Percentiles rank a stretch among this genome's conserved stretches.
These are phyloP conservation scores for Fragum whitleyi DNA, from an alignment of 2,888 invertebrate species.

Conservation along the genomic window DNA sequence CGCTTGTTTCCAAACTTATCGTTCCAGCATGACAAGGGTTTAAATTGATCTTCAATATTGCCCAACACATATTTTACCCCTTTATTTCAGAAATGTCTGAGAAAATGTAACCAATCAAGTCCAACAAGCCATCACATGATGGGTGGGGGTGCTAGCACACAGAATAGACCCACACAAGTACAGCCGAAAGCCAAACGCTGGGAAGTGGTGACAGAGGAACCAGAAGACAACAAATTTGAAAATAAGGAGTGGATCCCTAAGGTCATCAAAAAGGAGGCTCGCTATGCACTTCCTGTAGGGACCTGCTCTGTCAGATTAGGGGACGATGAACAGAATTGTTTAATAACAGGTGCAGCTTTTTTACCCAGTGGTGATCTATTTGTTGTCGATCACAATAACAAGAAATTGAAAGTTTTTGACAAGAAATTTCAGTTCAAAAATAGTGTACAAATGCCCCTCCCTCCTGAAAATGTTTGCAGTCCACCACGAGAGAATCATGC, in stretches of 20 bases:
- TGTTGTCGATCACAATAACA: slow-evolving; percentile 54
- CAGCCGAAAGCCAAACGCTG: slow-evolving; percentile 12
- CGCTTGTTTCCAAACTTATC: no score
- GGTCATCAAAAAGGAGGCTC: slow-evolving; percentile 37
- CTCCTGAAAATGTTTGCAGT: slow-evolving; percentile 39
- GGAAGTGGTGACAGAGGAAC: slow-evolving; percentile 36
- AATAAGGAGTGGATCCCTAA: slow-evolving; percentile 58
- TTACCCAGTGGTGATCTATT: slow-evolving; percentile 58
- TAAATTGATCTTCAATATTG: no score
- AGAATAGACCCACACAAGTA: slow-evolving; percentile 15
- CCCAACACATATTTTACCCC: no score
- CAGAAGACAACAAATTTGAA: slow-evolving; percentile 39
- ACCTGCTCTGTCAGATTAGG: slow-evolving; percentile 43
- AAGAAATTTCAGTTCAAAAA: slow-evolving; percentile 43
- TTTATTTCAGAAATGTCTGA: no score
- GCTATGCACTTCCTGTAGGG: slow-evolving; percentile 51
- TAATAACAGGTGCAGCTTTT: slow-evolving; percentile 54
- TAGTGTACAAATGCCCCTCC: slow-evolving; percentile 50
- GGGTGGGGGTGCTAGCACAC: background rate
- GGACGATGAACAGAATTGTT: slow-evolving; percentile 56
- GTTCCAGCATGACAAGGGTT: no score
- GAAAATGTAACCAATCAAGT: no score
- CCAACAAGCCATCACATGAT: no score
- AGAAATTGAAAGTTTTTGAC: slow-evolving; percentile 57
- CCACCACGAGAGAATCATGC: slow-evolving; percentile 41